These are phyloP conservation scores for Tribolium castaneum DNA, from an alignment of 1,140 invertebrate species.

Conservation along the genomic window DNA sequence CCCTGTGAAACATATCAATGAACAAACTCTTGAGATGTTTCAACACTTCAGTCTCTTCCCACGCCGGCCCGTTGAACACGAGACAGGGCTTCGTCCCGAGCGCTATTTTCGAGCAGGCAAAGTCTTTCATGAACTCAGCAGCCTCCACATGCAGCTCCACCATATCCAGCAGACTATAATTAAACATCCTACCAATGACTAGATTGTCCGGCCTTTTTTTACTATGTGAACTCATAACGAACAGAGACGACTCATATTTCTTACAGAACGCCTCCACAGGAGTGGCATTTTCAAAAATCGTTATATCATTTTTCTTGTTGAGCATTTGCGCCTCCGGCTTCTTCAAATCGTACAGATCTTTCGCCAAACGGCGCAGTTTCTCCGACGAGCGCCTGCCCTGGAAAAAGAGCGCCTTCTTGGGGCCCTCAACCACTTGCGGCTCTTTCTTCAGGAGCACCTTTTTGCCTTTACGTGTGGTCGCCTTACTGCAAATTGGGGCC, in stretches of 20 bases:
- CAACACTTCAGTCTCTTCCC: conserved; percentile 85
- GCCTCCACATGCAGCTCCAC: conserved; percentile 90
- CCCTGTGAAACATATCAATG: conserved; percentile 93
- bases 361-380: conserved; percentile 78
- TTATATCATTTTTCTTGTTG: conserved; percentile 84
- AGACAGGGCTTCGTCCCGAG: conserved; percentile 90
- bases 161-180: conserved; percentile 94
- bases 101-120: conserved; percentile 58
- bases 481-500: conserved; percentile 75
- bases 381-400: conserved; percentile 88
- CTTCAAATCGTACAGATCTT: conserved; percentile 90
- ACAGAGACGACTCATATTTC: conserved; percentile 90
- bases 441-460: conserved; percentile 82
- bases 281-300: conserved; percentile 87
- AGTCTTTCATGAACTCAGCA: conserved; percentile 70
- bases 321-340: conserved; percentile 85
- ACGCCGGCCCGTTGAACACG: conserved; percentile 92
- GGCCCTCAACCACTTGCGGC: conserved; percentile 90
- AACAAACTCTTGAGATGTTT: conserved; percentile 89
- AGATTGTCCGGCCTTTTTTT: conserved; percentile 97
- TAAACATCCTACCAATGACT: conserved; percentile 89
- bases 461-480: conserved; percentile 90
- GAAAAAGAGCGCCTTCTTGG: conserved; percentile 87
- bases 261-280: conserved; percentile 86
- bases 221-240: conserved; percentile 89